Conservation (phyloP, 1,140 invertebrate genomes). For the Sesamia nonagrioides region DNA sequence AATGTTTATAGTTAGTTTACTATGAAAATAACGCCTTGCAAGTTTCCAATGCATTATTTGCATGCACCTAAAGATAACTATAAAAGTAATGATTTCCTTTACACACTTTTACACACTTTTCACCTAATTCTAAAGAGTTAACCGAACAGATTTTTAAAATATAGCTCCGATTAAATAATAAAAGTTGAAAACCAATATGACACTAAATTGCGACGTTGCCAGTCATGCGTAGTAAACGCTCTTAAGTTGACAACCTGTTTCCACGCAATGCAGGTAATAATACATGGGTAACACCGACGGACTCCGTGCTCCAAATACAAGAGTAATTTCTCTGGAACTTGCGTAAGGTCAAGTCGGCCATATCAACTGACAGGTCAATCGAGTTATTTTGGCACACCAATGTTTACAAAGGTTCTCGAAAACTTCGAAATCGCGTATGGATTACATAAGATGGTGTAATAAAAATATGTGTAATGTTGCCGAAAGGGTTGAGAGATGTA, state of each 20-base stretch:
- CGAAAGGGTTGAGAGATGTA: not conserved
- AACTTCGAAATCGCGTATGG: not conserved
- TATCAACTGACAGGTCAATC: slow-evolving; percentile 32
- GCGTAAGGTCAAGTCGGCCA: slow-evolving; percentile 48
- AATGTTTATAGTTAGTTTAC: too few relatives aligned
- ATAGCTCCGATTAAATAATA: too few relatives aligned
- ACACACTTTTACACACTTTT: too few relatives aligned
- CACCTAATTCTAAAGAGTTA: too few relatives aligned
- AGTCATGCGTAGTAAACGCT: too few relatives aligned
- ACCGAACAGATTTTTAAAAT: too few relatives aligned
- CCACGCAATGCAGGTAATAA: not conserved
- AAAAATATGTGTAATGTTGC: not conserved
- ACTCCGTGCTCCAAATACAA: slow-evolving; percentile 30
- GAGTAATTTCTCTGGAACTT: slow-evolving; percentile 42
- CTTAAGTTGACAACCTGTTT: slow-evolving; percentile 27
- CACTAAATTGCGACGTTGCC: too few relatives aligned
- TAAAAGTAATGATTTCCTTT: too few relatives aligned
- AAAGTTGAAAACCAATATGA: too few relatives aligned
- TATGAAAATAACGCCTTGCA: too few relatives aligned
- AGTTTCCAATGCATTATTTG: too few relatives aligned
- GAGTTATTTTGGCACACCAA: slow-evolving; percentile 33
- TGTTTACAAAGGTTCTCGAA: slow-evolving; percentile 23
- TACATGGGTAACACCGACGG: not conserved
- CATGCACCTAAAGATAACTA: too few relatives aligned
- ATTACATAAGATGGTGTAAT: slow-evolving; percentile 21